Evolutionary conservation across 1,140 invertebrate species (phyloP).

Genomic region (Heliconius hewitsoni): DNA sequence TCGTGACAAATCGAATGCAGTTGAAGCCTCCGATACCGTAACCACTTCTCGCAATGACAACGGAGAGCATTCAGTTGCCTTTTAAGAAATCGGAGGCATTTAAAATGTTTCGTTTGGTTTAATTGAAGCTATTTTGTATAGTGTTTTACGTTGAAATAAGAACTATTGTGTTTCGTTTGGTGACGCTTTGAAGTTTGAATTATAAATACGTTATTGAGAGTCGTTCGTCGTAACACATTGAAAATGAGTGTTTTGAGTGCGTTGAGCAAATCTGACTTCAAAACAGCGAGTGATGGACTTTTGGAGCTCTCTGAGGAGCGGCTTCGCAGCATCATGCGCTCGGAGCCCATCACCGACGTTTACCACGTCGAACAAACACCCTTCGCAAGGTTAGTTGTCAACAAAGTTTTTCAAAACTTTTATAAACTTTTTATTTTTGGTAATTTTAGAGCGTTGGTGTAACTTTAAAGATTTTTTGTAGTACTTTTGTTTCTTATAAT

Average conservation of each 20-base stretch:
- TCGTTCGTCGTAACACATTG: conserved; percentile 77
- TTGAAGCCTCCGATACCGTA: conserved; percentile 63
- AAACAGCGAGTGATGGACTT: conserved; percentile 83
- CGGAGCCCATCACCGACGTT: conserved; percentile 84
- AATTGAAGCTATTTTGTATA: conserved; percentile 69
- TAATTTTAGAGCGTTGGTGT: neutral
- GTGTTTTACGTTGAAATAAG: conserved; percentile 74
- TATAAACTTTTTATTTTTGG: neutral
- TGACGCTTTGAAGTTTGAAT: conserved; percentile 68
- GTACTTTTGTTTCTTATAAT: neutral
- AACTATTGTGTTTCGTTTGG: conserved; percentile 74
- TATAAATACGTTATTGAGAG: conserved; percentile 60
- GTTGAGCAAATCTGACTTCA: conserved; percentile 76
- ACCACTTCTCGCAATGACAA: conserved; percentile 80
- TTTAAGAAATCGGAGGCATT: conserved; percentile 79
- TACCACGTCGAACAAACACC: conserved; percentile 87
- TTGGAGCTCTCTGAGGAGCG: conserved; percentile 83
- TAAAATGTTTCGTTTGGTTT: conserved; percentile 79
- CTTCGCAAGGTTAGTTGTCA: conserved; percentile 83
- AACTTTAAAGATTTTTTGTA: neutral
- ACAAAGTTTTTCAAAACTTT: conserved; percentile 9
- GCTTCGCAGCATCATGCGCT: conserved; percentile 82
- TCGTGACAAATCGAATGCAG: conserved; percentile 68
- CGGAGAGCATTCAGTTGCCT: conserved; percentile 79
- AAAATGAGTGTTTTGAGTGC: conserved; percentile 80